Evolutionary conservation across 2,888 invertebrate species (phyloP).

Genomic region (Tenthredo notha): DNA sequence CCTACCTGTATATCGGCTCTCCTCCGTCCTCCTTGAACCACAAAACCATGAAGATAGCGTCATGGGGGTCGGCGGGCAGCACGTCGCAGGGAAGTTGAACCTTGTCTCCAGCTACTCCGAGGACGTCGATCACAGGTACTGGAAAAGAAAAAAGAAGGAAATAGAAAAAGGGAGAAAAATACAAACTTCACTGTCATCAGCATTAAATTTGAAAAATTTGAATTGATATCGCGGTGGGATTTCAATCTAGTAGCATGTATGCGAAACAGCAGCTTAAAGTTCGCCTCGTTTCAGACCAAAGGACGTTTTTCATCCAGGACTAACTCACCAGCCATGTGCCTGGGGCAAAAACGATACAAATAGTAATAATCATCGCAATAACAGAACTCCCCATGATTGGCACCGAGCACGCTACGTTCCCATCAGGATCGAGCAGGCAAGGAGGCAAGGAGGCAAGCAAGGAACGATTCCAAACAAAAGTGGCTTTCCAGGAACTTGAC

Average conservation of each 20-base stretch:
- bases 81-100: slow-evolving; percentile 94
- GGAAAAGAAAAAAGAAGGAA: slow-evolving; percentile 77
- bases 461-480: slow-evolving; percentile 1
- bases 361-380: slow-evolving; percentile 40
- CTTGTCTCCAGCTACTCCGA: slow-evolving; percentile 90
- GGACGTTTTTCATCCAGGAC: not conserved
- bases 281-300: not conserved
- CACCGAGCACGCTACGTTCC: slow-evolving; percentile 26
- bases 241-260: too few species aligned
- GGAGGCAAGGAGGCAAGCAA: not conserved
- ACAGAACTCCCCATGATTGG: slow-evolving; percentile 38
- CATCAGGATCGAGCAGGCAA: not conserved
- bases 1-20: slow-evolving; percentile 92
- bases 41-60: slow-evolving; percentile 92
- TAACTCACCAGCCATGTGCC: too few species aligned
- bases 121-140: slow-evolving; percentile 91
- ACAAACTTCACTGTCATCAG: not conserved
- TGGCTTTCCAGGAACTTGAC: slow-evolving; percentile 8
- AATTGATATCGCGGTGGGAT: not conserved
- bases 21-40: slow-evolving; percentile 93
- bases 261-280: not conserved
- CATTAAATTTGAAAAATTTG: not conserved
- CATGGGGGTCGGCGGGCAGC: slow-evolving; percentile 87
- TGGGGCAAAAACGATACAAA: slow-evolving; percentile 32
- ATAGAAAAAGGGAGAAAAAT: not conserved